Evolutionary conservation across 2,113 vertebrate genomes (phyloP), one percentile per base, ranked within the genome.

Genomic region (Syngnathus typhle): DNA sequence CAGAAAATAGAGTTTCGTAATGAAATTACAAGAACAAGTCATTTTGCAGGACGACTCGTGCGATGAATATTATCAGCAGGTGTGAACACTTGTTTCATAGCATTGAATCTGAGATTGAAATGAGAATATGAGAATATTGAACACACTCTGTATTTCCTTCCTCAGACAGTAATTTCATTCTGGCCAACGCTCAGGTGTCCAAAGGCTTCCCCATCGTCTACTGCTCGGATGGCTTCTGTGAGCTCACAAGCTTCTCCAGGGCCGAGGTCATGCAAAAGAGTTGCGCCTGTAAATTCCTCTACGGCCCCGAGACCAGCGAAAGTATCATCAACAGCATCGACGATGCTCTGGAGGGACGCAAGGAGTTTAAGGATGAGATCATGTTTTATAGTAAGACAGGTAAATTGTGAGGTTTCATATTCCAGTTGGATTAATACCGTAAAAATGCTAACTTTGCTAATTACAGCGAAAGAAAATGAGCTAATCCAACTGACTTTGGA

Each of bases 191-290:
- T 81, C 97, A 98, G 85, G 94, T 98, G 86, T 94, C 93, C 3
- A 94, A 98, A 74, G 96, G 95, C 69, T 98, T 96, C 82, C 97
- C 97, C 58, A 99, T 99, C 62, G 97, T 99, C 84, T 98, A 99
- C 89, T 99, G 97, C 87, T 99, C 97, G 0, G 97, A 99, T 94
- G 97, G 96, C 88, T 99, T 99, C 92, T 99, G 97, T 43, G 97
- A 98, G 76, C 94, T 99, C 69, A 94, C 95, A 52, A 95, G 97
- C 58, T 99, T 94, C 85, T 94, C 94, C 56, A 91, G 97, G 66
- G 94, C 93, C 0, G 97, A 99, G 90, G 97, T 99, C 87, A 99
- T 99, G 97, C 97, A 99, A 90, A 97, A 97, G 90, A 96, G 94
- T 80, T 99, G 97, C 70, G 94, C 95, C 74, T 99, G 97, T 82